Evolutionary conservation across 1,140 invertebrate species (phyloP).

Genomic region (Leptopilina boulardi): DNA sequence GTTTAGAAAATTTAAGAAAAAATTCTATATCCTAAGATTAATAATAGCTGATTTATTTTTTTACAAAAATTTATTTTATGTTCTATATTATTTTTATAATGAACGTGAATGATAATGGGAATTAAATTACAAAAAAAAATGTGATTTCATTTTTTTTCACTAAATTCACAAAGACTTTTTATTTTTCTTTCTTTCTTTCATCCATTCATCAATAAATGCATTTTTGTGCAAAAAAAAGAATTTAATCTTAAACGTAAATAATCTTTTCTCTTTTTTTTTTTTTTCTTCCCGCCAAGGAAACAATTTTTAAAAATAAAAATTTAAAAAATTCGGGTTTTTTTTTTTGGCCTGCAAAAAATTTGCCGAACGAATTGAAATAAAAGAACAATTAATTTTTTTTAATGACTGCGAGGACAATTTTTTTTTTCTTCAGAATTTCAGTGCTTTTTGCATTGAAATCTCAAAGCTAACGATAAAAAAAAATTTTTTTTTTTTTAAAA

Average conservation of each 20-base stretch:
- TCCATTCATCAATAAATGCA: neutral
- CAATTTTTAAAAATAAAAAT: neutral
- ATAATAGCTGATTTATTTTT: neutral
- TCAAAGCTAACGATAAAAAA: constrained; percentile 8
- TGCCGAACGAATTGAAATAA: neutral
- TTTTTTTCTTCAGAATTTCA: neutral
- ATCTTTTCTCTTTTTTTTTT: neutral
- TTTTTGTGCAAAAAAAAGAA: neutral
- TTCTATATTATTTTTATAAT: neutral
- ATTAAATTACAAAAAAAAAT: neutral
- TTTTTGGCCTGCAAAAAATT: constrained; percentile 22
- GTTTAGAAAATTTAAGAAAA: neutral
- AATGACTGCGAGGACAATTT: neutral
- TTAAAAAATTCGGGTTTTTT: neutral
- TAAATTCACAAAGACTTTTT: constrained; percentile 8
- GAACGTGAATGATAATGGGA: neutral
- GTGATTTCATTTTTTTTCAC: neutral
- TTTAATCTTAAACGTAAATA: neutral
- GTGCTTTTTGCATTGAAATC: neutral
- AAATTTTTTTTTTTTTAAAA: too few relatives aligned
- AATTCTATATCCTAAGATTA: neutral
- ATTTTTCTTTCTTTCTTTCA: neutral
- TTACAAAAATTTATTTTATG: too few relatives aligned
- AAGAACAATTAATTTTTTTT: neutral
- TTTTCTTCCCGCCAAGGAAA: too few relatives aligned